These are phyloP conservation scores for Clanis bilineata DNA, from an alignment of 2,888 invertebrate species.

Conservation along the genomic window DNA sequence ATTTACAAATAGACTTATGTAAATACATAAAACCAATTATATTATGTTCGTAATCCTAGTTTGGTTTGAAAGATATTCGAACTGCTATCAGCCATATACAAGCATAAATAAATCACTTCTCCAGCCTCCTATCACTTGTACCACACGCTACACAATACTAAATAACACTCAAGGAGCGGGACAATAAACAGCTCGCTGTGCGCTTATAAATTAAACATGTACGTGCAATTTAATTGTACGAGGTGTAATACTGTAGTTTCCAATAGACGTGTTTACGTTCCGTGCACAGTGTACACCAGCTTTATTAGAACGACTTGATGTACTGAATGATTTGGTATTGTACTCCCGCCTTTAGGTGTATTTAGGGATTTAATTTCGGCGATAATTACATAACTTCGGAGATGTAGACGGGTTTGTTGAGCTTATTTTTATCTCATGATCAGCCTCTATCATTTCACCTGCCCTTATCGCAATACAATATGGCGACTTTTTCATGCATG, in stretches of 20 bases:
- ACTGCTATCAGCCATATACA: too few relatives aligned
- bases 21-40: too few relatives aligned
- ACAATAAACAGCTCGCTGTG: slow-evolving; percentile 1
- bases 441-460: too few relatives aligned
- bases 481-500: too few relatives aligned
- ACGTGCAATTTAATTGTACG: slow-evolving; percentile 13
- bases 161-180: neutral
- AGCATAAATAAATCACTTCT: neutral
- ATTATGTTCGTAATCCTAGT: too few relatives aligned
- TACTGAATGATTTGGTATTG: neutral
- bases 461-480: too few relatives aligned
- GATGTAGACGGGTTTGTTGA: too few relatives aligned
- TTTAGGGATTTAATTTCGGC: neutral
- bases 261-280: slow-evolving; percentile 8
- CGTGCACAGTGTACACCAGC: neutral
- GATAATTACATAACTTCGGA: too few relatives aligned
- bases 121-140: neutral
- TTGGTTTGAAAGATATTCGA: too few relatives aligned
- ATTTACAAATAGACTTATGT: too few relatives aligned
- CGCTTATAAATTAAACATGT: slow-evolving; percentile 16
- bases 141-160: slow-evolving; percentile 2
- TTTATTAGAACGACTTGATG: neutral
- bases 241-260: slow-evolving; percentile 6
- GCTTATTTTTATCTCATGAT: too few relatives aligned
- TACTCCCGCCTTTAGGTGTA: neutral